Percentiles rank a stretch among this genome's conserved stretches.
phyloP scores from a whole-genome alignment of 2,888 invertebrate genomes.

The Zele albiditarsus region DNA sequence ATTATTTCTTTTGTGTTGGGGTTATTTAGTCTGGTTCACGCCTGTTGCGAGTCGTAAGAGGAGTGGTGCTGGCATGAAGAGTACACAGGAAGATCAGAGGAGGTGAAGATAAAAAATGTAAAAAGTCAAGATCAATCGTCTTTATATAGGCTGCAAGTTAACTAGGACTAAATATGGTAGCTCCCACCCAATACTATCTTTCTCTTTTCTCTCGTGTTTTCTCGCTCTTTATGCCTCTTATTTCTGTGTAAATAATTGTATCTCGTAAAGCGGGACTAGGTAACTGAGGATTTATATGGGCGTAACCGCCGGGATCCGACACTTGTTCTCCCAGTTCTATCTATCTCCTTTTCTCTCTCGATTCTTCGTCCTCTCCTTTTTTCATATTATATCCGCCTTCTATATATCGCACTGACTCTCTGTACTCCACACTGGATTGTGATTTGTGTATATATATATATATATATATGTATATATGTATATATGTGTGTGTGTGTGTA shows the following conservation, averaged over 20 bases:
- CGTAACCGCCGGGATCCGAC: slow-evolving; percentile 62
- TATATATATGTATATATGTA: slow-evolving; percentile 14
- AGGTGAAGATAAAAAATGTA: slow-evolving; percentile 14
- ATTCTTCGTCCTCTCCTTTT: slow-evolving; percentile 27
- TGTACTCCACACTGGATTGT: slow-evolving; percentile 40
- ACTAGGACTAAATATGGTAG: slow-evolving; percentile 65
- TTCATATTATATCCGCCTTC: slow-evolving; percentile 10
- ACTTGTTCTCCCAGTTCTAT: slow-evolving; percentile 53
- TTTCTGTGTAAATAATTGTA: slow-evolving; percentile 62
- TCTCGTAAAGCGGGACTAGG: slow-evolving; percentile 63
- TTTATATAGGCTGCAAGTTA: slow-evolving; percentile 56
- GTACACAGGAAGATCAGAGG: background rate
- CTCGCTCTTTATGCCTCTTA: background rate
- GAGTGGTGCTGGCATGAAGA: background rate
- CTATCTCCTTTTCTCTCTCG: slow-evolving; percentile 15
- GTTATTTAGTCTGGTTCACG: slow-evolving; percentile 44
- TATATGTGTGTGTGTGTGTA: background rate
- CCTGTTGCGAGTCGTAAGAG: slow-evolving; percentile 35
- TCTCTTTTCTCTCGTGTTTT: background rate
- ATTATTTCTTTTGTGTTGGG: slow-evolving; percentile 1
- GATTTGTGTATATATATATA: background rate
- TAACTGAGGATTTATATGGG: slow-evolving; percentile 66
- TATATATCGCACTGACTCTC: slow-evolving; percentile 44
- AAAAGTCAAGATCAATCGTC: slow-evolving; percentile 56
- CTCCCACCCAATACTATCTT: slow-evolving; percentile 35